These are phyloP conservation scores for Caenorhabditis zanzibari DNA, from an alignment of 2,888 invertebrate genomes.

Conservation along the genomic window DNA sequence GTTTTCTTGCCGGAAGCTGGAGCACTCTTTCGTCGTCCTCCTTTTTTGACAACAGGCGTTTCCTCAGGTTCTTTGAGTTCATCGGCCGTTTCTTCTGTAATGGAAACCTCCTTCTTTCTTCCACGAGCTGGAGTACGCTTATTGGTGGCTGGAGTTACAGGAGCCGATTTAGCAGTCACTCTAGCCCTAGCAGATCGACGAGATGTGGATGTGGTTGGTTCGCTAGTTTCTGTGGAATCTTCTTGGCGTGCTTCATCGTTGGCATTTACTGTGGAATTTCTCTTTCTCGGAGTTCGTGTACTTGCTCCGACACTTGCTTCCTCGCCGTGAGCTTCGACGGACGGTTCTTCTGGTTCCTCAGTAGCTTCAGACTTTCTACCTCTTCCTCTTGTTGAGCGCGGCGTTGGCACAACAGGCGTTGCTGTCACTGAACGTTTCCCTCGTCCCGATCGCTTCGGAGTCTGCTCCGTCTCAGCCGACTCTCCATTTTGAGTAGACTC, in stretches of 20 bases:
- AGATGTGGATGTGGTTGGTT: constrained; percentile 12
- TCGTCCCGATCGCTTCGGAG: constrained; percentile 29
- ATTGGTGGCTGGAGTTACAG: constrained; percentile 8
- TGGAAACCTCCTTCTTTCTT: constrained; percentile 31
- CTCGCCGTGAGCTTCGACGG: not conserved
- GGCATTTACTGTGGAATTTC: constrained; percentile 16
- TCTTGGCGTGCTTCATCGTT: constrained; percentile 13
- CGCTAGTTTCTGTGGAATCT: not conserved
- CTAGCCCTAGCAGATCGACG: constrained; percentile 42
- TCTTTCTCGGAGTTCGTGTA: constrained; percentile 32
- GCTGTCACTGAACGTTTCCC: constrained; percentile 27
- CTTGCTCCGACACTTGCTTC: constrained; percentile 22
- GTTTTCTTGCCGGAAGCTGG: constrained; percentile 53
- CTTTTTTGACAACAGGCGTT: constrained; percentile 18
- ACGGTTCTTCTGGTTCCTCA: constrained; percentile 8
- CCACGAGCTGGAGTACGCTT: constrained; percentile 43
- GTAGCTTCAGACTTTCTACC: constrained; percentile 36
- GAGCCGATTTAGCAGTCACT: constrained; percentile 2
- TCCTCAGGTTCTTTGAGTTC: constrained; percentile 33
- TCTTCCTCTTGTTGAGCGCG: constrained; percentile 30
- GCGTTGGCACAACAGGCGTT: constrained; percentile 16
- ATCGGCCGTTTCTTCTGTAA: constrained; percentile 37
- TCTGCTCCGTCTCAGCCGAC: constrained; percentile 14
- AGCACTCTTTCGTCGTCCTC: constrained; percentile 17
- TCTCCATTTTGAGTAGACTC: not conserved